phyloP scores from a whole-genome alignment of 1,140 invertebrate genomes.

The Calephelis virginiensis region DNA sequence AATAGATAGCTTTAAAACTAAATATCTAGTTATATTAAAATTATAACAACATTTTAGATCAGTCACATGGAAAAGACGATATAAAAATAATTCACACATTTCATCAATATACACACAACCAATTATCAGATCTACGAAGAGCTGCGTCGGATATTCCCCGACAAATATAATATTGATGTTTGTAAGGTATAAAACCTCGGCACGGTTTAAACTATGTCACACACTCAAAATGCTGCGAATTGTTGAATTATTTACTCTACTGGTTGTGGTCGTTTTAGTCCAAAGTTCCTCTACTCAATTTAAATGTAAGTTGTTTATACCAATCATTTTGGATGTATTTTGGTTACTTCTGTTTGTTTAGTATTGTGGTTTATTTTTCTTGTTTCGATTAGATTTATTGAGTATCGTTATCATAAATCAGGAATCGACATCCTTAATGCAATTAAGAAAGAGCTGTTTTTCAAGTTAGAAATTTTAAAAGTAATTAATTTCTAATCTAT shows the following conservation, averaged over 20 bases:
- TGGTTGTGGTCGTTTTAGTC: slow-evolving; percentile 31
- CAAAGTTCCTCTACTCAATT: slow-evolving; percentile 28
- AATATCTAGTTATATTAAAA: not conserved
- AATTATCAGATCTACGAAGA: slow-evolving; percentile 41
- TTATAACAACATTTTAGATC: slow-evolving; percentile 15
- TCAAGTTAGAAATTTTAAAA: too few species aligned
- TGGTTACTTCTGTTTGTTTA: too few species aligned
- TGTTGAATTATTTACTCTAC: slow-evolving; percentile 32
- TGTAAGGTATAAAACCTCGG: slow-evolving; percentile 50
- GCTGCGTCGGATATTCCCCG: slow-evolving; percentile 34
- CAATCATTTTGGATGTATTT: too few species aligned
- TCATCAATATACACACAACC: slow-evolving; percentile 30
- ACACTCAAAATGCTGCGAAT: slow-evolving; percentile 44
- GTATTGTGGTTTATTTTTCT: too few species aligned
- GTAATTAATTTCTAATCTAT: too few species aligned
- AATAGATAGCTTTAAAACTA: too few species aligned
- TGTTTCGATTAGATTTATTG: too few species aligned
- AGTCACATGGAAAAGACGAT: slow-evolving; percentile 3
- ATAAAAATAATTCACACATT: slow-evolving; percentile 34
- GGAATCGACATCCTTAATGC: not conserved
- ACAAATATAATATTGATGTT: slow-evolving; percentile 36
- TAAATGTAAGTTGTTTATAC: slow-evolving; percentile 41
- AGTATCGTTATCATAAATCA: too few species aligned
- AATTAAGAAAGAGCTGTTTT: too few species aligned
- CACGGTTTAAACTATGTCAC: slow-evolving; percentile 20